Percentiles rank a stretch among this genome's conserved stretches.
phyloP scores from a whole-genome alignment of 2,888 invertebrate genomes.

The Ophion ventricosus region DNA sequence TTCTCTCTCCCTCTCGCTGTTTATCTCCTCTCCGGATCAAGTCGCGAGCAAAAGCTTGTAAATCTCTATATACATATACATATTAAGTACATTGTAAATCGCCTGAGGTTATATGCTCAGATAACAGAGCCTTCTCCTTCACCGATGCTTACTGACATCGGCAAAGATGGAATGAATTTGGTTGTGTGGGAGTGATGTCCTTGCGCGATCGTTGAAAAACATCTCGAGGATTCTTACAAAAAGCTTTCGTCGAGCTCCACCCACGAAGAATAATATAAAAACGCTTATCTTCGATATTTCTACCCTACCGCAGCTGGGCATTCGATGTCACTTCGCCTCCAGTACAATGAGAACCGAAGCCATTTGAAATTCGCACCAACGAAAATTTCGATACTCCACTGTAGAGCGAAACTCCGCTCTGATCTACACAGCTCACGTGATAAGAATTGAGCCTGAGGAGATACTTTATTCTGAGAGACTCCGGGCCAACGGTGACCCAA shows the following conservation, averaged over 20 bases:
- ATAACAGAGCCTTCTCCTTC: constrained; percentile 39
- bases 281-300: constrained; percentile 18
- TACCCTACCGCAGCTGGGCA: constrained; percentile 13
- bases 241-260: constrained; percentile 35
- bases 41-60: too few species aligned
- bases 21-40: too few species aligned
- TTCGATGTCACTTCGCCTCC: background rate
- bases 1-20: too few species aligned
- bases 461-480: too few species aligned
- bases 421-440: too few species aligned
- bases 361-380: background rate
- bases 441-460: too few species aligned
- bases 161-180: constrained; percentile 26
- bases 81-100: background rate
- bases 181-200: constrained; percentile 4
- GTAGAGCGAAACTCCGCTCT: too few species aligned
- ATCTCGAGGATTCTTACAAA: constrained; percentile 44
- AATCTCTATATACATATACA: too few species aligned
- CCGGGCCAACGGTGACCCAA: too few species aligned
- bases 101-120: constrained; percentile 39
- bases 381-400: too few species aligned
- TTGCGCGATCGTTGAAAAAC: constrained; percentile 12
- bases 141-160: constrained; percentile 41
- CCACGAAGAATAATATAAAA: background rate
- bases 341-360: background rate